Conservation (phyloP, 2,797 vertebrate species). For the Pangasius sanitwongsei region DNA sequence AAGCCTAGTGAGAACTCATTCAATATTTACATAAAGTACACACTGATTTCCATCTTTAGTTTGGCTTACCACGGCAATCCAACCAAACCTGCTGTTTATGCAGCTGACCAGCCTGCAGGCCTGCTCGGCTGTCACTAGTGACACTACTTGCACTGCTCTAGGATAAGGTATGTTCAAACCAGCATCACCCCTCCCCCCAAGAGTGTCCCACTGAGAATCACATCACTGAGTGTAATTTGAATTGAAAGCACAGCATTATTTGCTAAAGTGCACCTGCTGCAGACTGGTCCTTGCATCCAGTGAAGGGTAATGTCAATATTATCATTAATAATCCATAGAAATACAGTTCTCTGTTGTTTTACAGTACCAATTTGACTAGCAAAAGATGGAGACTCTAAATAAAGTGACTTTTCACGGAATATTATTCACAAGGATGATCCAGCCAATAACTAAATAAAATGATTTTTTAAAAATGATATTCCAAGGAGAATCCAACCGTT, state of each 20-base stretch:
- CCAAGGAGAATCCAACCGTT: constrained; percentile 41
- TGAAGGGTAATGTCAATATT: constrained; percentile 20
- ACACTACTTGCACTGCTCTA: constrained; percentile 16
- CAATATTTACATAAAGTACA: constrained; percentile 69
- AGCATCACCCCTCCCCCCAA: neutral
- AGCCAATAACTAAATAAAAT: neutral
- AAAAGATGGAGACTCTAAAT: constrained; percentile 33
- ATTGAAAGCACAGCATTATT: constrained; percentile 5
- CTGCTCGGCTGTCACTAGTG: constrained; percentile 60
- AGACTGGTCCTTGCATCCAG: constrained; percentile 10
- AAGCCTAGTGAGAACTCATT: constrained; percentile 60
- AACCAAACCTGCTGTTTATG: constrained; percentile 70
- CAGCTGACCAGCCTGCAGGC: constrained; percentile 55
- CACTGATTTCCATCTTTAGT: constrained; percentile 58
- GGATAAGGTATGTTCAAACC: neutral
- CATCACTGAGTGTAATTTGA: neutral
- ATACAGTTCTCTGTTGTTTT: constrained; percentile 12
- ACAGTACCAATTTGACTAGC: constrained; percentile 8
- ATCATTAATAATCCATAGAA: constrained; percentile 31
- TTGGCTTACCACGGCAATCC: constrained; percentile 61
- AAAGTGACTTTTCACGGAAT: constrained; percentile 5
- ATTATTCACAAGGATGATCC: neutral
- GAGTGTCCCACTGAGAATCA: neutral
- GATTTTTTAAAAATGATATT: constrained; percentile 45
- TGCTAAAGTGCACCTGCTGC: constrained; percentile 8